These are phyloP conservation scores for Polypedilum vanderplanki DNA, from an alignment of 1,140 invertebrate species.

Conservation along the genomic window DNA sequence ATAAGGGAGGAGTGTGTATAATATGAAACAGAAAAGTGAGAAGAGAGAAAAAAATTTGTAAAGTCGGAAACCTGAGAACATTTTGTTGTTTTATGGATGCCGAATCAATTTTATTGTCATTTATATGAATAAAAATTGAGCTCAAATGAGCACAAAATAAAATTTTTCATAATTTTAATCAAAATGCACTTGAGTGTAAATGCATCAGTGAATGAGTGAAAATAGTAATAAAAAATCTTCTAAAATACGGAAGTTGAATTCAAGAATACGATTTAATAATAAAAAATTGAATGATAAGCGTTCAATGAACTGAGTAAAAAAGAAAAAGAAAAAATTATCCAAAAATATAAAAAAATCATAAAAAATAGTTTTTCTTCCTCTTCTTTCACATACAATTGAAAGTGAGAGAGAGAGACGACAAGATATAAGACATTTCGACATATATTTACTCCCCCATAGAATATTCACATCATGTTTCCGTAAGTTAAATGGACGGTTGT, in stretches of 20 bases:
- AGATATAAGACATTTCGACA: neutral
- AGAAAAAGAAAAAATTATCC: neutral
- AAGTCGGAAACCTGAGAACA: conserved; percentile 5
- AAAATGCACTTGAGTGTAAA: conserved; percentile 10
- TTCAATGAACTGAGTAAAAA: conserved; percentile 6
- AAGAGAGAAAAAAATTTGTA: neutral
- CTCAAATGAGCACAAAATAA: neutral
- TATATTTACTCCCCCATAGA: conserved; percentile 1
- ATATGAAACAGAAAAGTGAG: neutral
- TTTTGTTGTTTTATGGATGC: neutral
- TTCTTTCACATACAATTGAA: neutral
- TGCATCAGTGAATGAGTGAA: neutral
- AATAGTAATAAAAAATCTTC: neutral
- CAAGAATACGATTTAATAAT: neutral
- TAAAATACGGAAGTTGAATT: neutral
- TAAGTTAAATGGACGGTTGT: conserved; percentile 1
- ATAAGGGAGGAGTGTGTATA: conserved; percentile 10
- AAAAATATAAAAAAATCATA: neutral
- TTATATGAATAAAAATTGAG: neutral
- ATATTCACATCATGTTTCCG: conserved; percentile 12
- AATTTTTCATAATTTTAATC: neutral
- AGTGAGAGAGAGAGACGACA: neutral
- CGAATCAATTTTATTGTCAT: conserved; percentile 2
- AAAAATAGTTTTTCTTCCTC: conserved; percentile 13
- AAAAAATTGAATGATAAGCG: neutral